phyloP scores from a whole-genome alignment of 2,113 vertebrate species.

The Motacilla tschutschensis region DNA sequence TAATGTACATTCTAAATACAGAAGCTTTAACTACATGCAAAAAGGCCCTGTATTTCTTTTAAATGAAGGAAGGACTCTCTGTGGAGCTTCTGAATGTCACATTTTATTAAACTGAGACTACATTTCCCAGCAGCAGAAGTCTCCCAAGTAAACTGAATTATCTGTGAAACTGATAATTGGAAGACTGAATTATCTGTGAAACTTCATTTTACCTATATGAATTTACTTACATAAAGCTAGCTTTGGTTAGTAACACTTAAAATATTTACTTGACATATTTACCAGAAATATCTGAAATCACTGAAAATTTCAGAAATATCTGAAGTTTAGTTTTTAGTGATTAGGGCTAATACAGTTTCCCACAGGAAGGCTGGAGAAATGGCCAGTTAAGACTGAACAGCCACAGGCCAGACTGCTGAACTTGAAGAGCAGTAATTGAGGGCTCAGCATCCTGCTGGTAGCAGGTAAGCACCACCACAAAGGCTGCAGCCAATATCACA shows the following conservation, averaged over 20 bases:
- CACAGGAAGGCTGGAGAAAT: neutral
- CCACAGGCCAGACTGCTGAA: neutral
- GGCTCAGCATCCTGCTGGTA: neutral
- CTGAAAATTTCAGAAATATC: neutral
- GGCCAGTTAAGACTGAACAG: neutral
- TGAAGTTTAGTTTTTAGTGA: neutral
- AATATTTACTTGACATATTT: neutral
- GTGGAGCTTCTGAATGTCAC: accelerated
- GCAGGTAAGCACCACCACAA: neutral
- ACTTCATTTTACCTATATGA: neutral
- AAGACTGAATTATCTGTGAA: neutral
- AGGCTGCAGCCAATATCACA: neutral
- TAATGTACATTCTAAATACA: neutral
- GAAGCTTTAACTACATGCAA: neutral
- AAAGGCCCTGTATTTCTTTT: neutral
- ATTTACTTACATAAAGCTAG: neutral
- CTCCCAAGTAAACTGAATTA: neutral
- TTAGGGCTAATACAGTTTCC: neutral
- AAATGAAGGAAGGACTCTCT: neutral
- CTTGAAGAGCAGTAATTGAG: accelerated
- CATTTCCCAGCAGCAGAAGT: neutral
- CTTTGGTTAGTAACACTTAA: neutral
- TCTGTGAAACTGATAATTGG: neutral
- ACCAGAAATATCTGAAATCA: neutral
- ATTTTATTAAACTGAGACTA: neutral